Base-by-base conservation (phyloP, 2,888 invertebrate species). In the Lacanobia wlatinum region DNA sequence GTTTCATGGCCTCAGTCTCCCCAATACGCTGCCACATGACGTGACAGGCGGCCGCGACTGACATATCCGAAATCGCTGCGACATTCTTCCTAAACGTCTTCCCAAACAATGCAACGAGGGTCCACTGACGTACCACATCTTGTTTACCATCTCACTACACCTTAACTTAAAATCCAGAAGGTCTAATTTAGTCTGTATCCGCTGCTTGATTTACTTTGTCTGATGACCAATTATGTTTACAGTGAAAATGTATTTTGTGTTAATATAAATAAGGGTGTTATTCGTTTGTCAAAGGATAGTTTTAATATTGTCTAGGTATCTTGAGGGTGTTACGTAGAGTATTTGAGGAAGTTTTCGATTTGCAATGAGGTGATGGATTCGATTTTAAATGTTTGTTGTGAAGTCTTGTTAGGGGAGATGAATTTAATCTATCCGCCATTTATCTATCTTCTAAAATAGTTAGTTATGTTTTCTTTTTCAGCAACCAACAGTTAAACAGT, bases 51-150 rank as follows among this genome's bases (percentile, higher is more conserved):
- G 90, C 88, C 92, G 87, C 91, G 92, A 94, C 93, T 94, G 94
- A 93, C 95, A 92, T 92, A 92, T 93, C 94, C 94, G 90, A 95
- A 95, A 95, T 95, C 95, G 92, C 91, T 89, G 93, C 92, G 95
- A 95, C 95, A 93, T 94, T 93, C 92, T 92, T 92, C 91, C 89
- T 90, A 91, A 93, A 93, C 92, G 91, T 92, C 93, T 92, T 90
- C 87, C 82, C 91, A 90, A 92, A 92, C 92, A 92, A 92, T 93
- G 92, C 92, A 90, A 87, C 84, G 88, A 88, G 93, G 92, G 91
- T 89, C 89, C 83, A 84, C 80, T 87, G 82, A 86, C 80, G 50
- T 79, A 76, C 83, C 81, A 74, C 10, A 68, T 50, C 52, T 63
- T 64, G 55, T 69, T 73, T 68, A 58, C 62, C 12, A 63, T 5